These are phyloP conservation scores for Tapirus indicus DNA, from an alignment of 2,797 vertebrate genomes.

Conservation along the genomic window DNA sequence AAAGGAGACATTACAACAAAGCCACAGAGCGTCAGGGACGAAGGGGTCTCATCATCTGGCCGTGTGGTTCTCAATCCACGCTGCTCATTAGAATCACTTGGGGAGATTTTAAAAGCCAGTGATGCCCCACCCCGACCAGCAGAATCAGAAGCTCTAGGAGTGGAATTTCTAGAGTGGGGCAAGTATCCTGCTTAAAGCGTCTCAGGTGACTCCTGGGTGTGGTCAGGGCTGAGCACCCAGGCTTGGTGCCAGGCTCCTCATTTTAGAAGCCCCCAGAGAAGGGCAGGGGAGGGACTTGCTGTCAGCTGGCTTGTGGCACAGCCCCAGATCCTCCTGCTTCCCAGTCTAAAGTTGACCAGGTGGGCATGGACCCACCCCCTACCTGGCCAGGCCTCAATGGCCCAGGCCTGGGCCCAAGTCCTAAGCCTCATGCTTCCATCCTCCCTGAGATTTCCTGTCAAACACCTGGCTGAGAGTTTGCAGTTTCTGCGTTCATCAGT, in stretches of 20 bases:
- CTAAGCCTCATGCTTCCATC: background rate
- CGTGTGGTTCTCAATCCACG: background rate
- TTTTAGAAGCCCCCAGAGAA: background rate
- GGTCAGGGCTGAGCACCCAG: background rate
- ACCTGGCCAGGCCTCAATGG: rapidly evolving
- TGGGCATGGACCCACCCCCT: background rate
- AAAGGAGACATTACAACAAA: background rate
- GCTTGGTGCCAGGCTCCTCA: background rate
- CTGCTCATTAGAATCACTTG: background rate
- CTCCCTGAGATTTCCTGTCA: rapidly evolving
- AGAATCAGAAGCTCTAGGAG: background rate
- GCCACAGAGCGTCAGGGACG: background rate
- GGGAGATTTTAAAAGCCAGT: background rate
- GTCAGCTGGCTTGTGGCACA: background rate
- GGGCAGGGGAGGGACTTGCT: background rate
- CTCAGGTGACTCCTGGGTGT: background rate
- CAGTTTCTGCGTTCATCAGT: rapidly evolving
- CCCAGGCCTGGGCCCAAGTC: background rate
- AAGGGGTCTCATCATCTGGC: background rate
- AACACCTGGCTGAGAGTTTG: background rate
- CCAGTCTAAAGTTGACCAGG: too few species aligned
- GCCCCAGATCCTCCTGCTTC: background rate
- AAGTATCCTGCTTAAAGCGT: background rate
- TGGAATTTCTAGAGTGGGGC: background rate
- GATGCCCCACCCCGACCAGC: background rate